Base-by-base conservation (phyloP, 1,140 invertebrate genomes). In the Homalodisca vitripennis region DNA sequence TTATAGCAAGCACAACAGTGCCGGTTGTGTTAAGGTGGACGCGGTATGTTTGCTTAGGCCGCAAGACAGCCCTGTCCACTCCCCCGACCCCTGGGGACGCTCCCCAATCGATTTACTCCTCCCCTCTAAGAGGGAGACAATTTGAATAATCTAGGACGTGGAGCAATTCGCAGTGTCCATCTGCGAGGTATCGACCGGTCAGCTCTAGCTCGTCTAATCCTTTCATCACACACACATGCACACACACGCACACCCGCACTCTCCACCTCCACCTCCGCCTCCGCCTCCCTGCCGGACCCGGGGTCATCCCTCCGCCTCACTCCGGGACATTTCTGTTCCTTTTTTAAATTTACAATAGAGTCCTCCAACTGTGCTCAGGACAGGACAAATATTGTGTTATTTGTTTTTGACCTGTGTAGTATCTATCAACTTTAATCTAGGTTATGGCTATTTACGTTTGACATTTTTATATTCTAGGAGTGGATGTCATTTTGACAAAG, bases 91-190 rank as follows among this genome's bases (percentile, higher is more conserved):
- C 55, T 27, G 55, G 55, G 55, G 55, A 60, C 55, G 14, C 22
- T 41, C 34, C 26, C 55, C 55, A 24, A 60, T 60, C 55, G 55
- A 60, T 60, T 60, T n/a, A 60, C 55, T 60, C 55, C 55, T 27
- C 55, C 55, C 55, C 55, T 60, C 55, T 60, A 60, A 60, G 55
- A 60, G 55, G 55, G 55, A 60, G 55, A 60, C 55, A 60, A 60
- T 60, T 60, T 60, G 55, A 60, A 60, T 60, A 60, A 60, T 60
- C 55, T 60, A 60, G 55, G 55, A 60, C 55, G 55, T 60, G 55
- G 55, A 60, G 55, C 55, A 60, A 60, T 60, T 60, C 55, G 55
- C 55, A 60, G 55, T 60, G 55, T 60, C 55, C 55, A 60, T 60
- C 55, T 60, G 55, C 55, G 55, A 60, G 55, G 26, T 60, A 60